Conservation (phyloP, 2,113 vertebrate genomes). For the Hymenochirus boettgeri region DNA sequence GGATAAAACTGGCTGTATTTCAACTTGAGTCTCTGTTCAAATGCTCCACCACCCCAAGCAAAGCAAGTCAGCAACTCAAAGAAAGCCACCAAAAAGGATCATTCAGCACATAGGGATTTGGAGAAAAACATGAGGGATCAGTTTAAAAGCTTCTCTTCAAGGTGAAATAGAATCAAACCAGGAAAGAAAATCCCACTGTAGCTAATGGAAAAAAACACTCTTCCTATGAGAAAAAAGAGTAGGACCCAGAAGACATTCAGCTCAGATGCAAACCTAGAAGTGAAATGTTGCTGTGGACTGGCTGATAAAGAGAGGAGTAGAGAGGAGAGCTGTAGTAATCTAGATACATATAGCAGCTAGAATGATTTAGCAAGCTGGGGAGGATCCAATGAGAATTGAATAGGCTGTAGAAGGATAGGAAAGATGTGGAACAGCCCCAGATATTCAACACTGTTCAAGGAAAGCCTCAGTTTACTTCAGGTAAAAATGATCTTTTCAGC, state of each 20-base stretch:
- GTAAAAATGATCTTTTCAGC: constrained; percentile 6
- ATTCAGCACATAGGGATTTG: constrained; percentile 15
- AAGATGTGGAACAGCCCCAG: constrained; percentile 11
- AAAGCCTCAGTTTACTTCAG: constrained; percentile 20
- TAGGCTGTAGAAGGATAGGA: constrained; percentile 19
- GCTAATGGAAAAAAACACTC: neutral
- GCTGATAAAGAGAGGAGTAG: constrained; percentile 13
- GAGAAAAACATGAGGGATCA: neutral
- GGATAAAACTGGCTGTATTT: constrained; percentile 29
- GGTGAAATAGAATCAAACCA: constrained; percentile 19
- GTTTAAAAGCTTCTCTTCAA: constrained; percentile 32
- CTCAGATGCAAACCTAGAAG: neutral
- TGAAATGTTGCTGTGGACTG: neutral
- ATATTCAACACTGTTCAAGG: constrained; percentile 24
- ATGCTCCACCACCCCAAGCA: constrained; percentile 43
- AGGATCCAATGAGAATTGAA: constrained; percentile 48
- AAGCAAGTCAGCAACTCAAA: constrained; percentile 21
- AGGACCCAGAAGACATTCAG: neutral
- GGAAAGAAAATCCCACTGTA: neutral
- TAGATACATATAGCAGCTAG: constrained; percentile 35
- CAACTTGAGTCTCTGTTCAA: constrained; percentile 45
- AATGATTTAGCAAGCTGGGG: constrained; percentile 34
- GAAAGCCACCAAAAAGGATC: neutral
- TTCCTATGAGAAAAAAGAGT: constrained; percentile 6
- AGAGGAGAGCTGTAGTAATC: constrained; percentile 35